These are phyloP conservation scores for Condylostylus longicornis DNA, from an alignment of 1,140 invertebrate species.

Conservation along the genomic window DNA sequence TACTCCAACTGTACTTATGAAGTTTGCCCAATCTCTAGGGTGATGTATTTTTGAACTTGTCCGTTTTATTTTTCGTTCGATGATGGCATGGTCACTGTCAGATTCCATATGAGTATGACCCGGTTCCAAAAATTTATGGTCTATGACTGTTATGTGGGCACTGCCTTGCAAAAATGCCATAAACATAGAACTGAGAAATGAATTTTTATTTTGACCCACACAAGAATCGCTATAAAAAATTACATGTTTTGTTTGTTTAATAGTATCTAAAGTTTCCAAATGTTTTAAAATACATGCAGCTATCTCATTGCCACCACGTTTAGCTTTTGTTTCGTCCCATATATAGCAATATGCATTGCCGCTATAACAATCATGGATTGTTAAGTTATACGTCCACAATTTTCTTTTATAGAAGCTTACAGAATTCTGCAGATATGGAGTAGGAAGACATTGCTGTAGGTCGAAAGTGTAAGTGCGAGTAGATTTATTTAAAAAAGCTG, in stretches of 20 bases:
- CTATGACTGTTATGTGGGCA: conserved; percentile 7
- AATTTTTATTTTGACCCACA: conserved; percentile 26
- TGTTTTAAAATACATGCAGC: conserved; percentile 18
- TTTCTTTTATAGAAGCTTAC: conserved; percentile 25
- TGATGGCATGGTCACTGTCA: conserved; percentile 19
- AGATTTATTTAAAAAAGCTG: conserved; percentile 4
- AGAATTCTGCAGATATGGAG: conserved; percentile 16
- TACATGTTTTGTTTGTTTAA: conserved; percentile 11
- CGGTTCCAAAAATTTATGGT: conserved; percentile 26
- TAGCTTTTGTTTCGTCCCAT: conserved; percentile 24
- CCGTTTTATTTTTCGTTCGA: conserved; percentile 18
- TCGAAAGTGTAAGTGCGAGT: conserved; percentile 18
- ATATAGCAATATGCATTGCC: conserved; percentile 19
- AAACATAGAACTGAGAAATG: conserved; percentile 15
- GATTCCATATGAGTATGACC: conserved; percentile 25
- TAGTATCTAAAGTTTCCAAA: conserved; percentile 9
- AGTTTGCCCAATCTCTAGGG: no score
- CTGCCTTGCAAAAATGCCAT: conserved; percentile 7
- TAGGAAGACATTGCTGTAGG: conserved; percentile 28
- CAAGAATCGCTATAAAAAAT: conserved; percentile 26
- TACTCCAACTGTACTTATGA: conserved; percentile 6
- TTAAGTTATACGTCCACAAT: conserved; percentile 30
- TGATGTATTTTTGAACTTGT: conserved; percentile 10
- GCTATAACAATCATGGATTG: conserved; percentile 19
- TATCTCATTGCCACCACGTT: conserved; percentile 13